phyloP scores from a whole-genome alignment of 2,888 invertebrate genomes.

The Ametastegia equiseti region DNA sequence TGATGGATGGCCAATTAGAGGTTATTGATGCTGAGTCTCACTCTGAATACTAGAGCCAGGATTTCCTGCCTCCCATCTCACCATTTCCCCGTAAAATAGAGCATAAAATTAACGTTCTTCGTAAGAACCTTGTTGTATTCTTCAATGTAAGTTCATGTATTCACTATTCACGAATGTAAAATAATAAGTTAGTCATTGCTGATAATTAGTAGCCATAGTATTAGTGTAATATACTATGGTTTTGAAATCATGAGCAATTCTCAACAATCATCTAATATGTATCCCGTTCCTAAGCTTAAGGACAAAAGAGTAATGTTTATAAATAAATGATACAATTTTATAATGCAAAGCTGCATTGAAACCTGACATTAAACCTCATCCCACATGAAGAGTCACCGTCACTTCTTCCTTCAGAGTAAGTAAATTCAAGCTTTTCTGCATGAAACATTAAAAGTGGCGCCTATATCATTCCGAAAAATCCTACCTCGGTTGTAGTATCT shows the following conservation, averaged over 20 bases:
- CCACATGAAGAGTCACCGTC: neutral
- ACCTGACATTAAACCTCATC: neutral
- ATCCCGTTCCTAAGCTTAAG: neutral
- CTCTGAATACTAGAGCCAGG: neutral
- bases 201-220: neutral
- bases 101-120: constrained; percentile 38
- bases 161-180: constrained; percentile 15
- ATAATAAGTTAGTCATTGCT: constrained; percentile 13
- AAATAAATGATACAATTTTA: constrained; percentile 54
- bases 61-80: neutral
- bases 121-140: constrained; percentile 39
- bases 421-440: neutral
- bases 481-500: neutral
- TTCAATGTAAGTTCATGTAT: constrained; percentile 37
- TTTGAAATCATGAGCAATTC: neutral
- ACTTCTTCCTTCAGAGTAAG: neutral
- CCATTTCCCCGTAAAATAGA: constrained; percentile 26
- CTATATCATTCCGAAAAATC: neutral
- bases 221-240: constrained; percentile 13
- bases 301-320: neutral
- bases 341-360: neutral
- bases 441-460: neutral
- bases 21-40: constrained; percentile 30
- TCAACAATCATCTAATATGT: constrained; percentile 11
- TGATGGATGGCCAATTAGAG: constrained; percentile 56